Base-by-base conservation (phyloP, 2,113 vertebrate genomes). In the Plotosus lineatus region DNA sequence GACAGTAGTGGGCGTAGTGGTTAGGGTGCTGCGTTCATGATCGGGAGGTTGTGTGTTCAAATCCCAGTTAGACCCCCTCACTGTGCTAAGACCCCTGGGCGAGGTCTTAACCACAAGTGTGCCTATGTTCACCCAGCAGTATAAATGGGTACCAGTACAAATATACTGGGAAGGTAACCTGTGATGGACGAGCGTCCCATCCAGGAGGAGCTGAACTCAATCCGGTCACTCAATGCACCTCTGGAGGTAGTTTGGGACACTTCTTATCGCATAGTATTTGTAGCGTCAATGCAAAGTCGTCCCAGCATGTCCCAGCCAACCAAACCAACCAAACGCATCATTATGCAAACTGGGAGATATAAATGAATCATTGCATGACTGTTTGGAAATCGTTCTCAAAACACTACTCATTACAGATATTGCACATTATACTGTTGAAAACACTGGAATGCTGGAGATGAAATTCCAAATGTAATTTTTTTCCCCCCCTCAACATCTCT, bases 401-500 rank as follows among this genome's bases (percentile, higher is more conserved):
- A 46, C 6, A 46, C 12, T 46, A 33, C 33, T 28, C 23, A 17
- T 31, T 33, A 4, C n/a, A 56, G 31, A 17, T 61, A 61, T 61
- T 21, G 2, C 23, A 38, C 17, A 61, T 31, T n/a, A 61, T 8
- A 31, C 58, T 19, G 7, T 33, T 58, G 56, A 60, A 31, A 60
- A 36, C 60, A 36, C 5, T 48, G 26, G 68, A 55, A 31, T 55
- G 28, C 36, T 48, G 36, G 4, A 1, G 12, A 10, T 63, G 9
- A 31, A 33, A 78, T 17, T 38, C 61, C 42, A n/a, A 78, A 19
- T 15, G 3, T 12, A 5, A 8, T 0, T 81, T 7, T 58, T 53
- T 42, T 44, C n/a, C n/a, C n/a, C n/a, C n/a, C n/a, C n/a, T 63
- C 38, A 58, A 38, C 9, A 15, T 82, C 40, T 91, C 76, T 87